phyloP scores from a whole-genome alignment of 1,140 invertebrate species.

The Sipha flava region DNA sequence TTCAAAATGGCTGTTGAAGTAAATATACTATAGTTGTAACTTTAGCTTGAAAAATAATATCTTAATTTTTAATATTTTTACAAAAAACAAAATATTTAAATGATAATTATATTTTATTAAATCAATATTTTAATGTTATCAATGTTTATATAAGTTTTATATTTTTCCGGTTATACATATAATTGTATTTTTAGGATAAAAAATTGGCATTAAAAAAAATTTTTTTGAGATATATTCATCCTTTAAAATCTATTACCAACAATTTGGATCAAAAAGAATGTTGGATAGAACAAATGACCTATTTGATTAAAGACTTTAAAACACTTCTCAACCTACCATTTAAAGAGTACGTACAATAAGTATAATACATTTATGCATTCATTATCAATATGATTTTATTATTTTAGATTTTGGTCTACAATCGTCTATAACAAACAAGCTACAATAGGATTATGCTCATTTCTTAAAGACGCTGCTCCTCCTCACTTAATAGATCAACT shows the following conservation, averaged over 20 bases:
- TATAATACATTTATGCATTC: neutral
- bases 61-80: too few species aligned
- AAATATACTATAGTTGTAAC: too few species aligned
- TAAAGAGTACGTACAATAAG: neutral
- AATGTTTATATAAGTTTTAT: too few species aligned
- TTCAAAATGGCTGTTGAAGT: too few species aligned
- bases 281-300: constrained; percentile 23
- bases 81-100: too few species aligned
- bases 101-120: too few species aligned
- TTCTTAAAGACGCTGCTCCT: constrained; percentile 12
- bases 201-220: constrained; percentile 1
- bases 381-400: neutral
- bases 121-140: too few species aligned
- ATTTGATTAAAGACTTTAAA: constrained; percentile 2
- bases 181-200: constrained; percentile 7
- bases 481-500: neutral
- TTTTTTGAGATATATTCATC: constrained; percentile 17
- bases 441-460: neutral
- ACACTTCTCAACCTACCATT: constrained; percentile 10
- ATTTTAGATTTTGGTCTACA: constrained; percentile 22
- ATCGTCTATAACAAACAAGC: neutral
- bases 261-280: constrained; percentile 2
- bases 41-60: too few species aligned
- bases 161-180: too few species aligned
- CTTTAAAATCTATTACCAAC: constrained; percentile 7